Conservation (phyloP, 92 coral and sea anemone genomes). For the Actinernus sp. region DNA sequence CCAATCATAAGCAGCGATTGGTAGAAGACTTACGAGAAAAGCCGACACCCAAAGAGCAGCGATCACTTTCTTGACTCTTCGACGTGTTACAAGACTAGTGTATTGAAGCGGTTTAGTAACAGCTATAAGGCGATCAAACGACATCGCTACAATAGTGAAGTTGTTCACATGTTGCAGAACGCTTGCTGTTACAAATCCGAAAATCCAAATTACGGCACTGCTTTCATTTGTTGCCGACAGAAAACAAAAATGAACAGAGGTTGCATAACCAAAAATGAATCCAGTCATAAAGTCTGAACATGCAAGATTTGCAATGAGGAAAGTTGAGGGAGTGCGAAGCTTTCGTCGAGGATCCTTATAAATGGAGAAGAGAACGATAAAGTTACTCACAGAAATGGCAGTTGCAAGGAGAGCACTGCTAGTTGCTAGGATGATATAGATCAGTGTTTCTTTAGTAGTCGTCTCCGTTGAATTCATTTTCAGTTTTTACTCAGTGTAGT, state of each 20-base stretch:
- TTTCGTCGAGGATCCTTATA: neutral
- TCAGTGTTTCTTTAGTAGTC: no score
- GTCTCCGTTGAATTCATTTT: no score
- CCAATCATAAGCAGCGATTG: neutral
- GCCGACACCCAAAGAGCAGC: conserved; percentile 1
- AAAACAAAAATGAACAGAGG: neutral
- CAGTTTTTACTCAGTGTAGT: no score
- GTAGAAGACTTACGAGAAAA: neutral
- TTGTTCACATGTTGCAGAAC: neutral
- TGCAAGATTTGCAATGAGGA: conserved; percentile 1
- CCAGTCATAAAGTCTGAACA: conserved; percentile 8
- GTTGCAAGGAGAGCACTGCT: conserved; percentile 1
- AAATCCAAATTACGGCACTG: neutral
- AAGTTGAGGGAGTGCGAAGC: neutral
- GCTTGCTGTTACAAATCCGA: neutral
- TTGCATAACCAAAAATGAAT: neutral
- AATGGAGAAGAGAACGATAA: neutral
- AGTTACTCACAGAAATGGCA: neutral
- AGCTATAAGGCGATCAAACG: conserved; percentile 2
- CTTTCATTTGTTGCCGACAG: neutral
- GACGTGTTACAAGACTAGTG: neutral
- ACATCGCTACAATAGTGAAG: conserved; percentile 1
- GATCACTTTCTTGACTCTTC: neutral
- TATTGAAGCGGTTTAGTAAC: neutral
- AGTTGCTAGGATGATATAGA: no score